phyloP scores from a whole-genome alignment of 2,888 invertebrate species.

The Cephonodes hylas region DNA sequence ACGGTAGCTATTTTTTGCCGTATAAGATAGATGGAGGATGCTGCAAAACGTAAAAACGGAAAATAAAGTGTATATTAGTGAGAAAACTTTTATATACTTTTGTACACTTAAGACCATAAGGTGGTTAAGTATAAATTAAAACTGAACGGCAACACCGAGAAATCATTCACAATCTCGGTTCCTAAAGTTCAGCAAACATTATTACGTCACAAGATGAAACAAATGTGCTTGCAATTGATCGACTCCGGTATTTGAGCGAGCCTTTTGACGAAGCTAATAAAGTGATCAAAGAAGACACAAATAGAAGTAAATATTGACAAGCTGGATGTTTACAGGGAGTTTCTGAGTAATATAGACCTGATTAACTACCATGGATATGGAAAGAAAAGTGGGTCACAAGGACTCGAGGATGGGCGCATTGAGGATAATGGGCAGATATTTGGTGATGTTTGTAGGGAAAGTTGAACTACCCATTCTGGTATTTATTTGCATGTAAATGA shows the following conservation, averaged over 20 bases:
- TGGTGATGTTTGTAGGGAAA: background rate
- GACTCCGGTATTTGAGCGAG: constrained; percentile 12
- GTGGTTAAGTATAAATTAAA: too few relatives aligned
- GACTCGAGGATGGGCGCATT: background rate
- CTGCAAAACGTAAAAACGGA: background rate
- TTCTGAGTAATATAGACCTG: constrained; percentile 1
- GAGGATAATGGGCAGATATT: background rate
- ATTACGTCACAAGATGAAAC: background rate
- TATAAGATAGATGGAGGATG: too few relatives aligned
- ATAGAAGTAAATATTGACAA: constrained; percentile 14
- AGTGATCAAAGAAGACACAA: constrained; percentile 14
- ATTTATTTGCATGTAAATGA: background rate
- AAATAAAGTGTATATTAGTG: background rate
- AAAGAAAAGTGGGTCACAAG: background rate
- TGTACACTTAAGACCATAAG: too few relatives aligned
- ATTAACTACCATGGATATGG: constrained; percentile 8
- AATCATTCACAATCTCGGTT: background rate
- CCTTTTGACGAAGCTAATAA: constrained; percentile 17
- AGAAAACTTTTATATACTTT: background rate
- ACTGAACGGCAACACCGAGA: background rate
- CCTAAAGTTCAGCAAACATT: background rate
- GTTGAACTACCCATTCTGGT: background rate
- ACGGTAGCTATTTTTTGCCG: too few relatives aligned
- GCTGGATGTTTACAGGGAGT: constrained; percentile 10
- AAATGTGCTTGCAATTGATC: constrained; percentile 15